Conservation (phyloP, 2,113 vertebrate species). For the Periophthalmus modestus region DNA sequence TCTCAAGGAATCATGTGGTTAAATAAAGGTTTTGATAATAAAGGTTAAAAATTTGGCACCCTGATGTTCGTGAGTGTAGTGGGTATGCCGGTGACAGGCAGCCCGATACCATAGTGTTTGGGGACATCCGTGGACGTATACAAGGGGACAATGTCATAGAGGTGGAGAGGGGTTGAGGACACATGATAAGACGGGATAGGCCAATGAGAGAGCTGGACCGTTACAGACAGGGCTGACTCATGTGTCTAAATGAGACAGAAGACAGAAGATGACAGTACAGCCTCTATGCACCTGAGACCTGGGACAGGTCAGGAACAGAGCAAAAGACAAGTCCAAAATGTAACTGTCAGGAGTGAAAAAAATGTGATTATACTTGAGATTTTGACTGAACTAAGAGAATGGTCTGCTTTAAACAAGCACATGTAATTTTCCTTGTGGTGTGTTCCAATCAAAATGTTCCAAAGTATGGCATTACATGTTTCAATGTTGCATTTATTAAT, state of each 20-base stretch:
- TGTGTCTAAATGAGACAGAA: background rate
- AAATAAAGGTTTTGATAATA: no score
- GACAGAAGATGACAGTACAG: no score
- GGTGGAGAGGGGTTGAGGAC: constrained; percentile 47
- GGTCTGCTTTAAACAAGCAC: no score
- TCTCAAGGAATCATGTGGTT: no score
- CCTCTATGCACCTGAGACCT: background rate
- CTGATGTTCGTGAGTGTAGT: constrained; percentile 47
- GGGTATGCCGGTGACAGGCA: constrained; percentile 53
- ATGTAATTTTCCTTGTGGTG: no score
- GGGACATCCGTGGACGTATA: constrained; percentile 17
- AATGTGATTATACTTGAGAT: no score
- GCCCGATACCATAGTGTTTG: constrained; percentile 56
- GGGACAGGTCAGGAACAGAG: background rate
- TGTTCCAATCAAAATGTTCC: no score
- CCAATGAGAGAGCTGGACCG: no score
- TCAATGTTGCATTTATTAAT: no score
- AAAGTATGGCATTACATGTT: no score
- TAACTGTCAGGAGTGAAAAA: no score
- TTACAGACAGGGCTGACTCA: constrained; percentile 16
- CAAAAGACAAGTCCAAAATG: background rate
- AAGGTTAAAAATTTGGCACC: constrained; percentile 18
- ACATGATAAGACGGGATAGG: background rate
- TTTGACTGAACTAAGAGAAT: no score
- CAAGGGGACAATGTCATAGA: constrained; percentile 21